Base-by-base conservation (phyloP, 2,797 vertebrate species). In the Silurus aristotelis region DNA sequence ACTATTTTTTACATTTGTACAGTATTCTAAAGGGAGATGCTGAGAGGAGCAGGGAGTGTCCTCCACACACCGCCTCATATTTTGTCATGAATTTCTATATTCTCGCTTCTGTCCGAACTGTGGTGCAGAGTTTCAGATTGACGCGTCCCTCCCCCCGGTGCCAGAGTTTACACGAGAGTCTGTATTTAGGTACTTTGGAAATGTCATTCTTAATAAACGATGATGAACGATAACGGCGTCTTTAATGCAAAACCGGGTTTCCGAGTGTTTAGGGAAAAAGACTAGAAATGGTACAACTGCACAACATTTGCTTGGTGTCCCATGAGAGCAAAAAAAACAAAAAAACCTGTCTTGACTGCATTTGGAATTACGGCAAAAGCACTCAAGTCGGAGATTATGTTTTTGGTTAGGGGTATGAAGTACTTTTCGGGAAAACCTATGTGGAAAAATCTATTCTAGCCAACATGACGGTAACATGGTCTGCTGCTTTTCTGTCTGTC, bases 111-210 rank as follows among this genome's bases (percentile, higher is more conserved):
- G 70, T 48, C 38, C 61, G 43, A 56, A 78, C 31, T 85, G 55
- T 82, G 31, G 60, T 43, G 52, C 72, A 55, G 82, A 80, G 78
- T 70, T 15, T 72, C 71, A 19, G 55, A 46, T 52, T 10, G 48
- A 85, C 64, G 56, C 61, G 88, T 77, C 8, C 61, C 79, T 75
- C 31, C 75, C 82, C 78, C 80, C 83, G 64, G 31, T 38, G 31
- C 76, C 27, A 67, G 52, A 85, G 82, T 87, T 90, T 82, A 82
- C 83, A 85, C 67, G 66, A 66, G 48, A 83, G 78, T 83, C 84
- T 88, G 89, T 88, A 88, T 90, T 88, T 90, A 85, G 84, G 83
- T 87, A 90, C 87, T 90, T 90, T 89, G 84, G 90, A 91, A 80
- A 89, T 86, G 87, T 88, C 71, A 85, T 90, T 89, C 73, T 78